Conservation (phyloP, 2,888 invertebrate species). For the Drosophila borborema region DNA sequence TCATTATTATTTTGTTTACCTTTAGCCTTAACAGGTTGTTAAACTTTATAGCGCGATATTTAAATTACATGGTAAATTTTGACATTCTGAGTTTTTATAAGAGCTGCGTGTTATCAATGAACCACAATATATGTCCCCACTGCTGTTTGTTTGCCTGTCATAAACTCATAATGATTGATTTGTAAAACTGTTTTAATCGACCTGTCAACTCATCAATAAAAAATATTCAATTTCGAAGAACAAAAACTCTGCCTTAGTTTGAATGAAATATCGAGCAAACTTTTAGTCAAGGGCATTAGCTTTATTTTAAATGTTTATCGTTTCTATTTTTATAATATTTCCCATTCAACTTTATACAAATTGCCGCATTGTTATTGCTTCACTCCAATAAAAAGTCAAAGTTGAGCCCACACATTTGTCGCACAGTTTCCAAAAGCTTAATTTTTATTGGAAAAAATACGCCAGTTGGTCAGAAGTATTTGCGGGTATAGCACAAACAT, state of each 20-base stretch:
- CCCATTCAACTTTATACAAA: background rate
- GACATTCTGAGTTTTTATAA: background rate
- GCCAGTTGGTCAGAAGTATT: conserved; percentile 34
- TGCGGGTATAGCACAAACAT: conserved; percentile 30
- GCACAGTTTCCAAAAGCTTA: conserved; percentile 23
- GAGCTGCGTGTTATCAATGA: background rate
- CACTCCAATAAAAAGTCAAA: conserved; percentile 1
- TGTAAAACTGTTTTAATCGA: conserved; percentile 3
- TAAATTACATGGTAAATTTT: background rate
- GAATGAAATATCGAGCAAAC: background rate
- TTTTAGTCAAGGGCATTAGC: background rate
- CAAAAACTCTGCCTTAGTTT: background rate
- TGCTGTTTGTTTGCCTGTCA: conserved; percentile 2
- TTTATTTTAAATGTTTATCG: background rate
- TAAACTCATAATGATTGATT: conserved; percentile 4
- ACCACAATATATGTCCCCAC: background rate
- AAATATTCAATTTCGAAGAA: conserved; percentile 1
- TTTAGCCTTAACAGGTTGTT: background rate
- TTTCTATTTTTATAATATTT: background rate
- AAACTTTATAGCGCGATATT: background rate
- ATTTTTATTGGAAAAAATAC: conserved; percentile 39
- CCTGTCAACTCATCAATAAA: conserved; percentile 6
- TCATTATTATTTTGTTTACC: background rate
- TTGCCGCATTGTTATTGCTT: conserved; percentile 1
- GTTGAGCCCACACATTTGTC: conserved; percentile 9